These are phyloP conservation scores for Coranthus polyacanthus DNA, from an alignment of 2,797 vertebrate species.

Conservation along the genomic window DNA sequence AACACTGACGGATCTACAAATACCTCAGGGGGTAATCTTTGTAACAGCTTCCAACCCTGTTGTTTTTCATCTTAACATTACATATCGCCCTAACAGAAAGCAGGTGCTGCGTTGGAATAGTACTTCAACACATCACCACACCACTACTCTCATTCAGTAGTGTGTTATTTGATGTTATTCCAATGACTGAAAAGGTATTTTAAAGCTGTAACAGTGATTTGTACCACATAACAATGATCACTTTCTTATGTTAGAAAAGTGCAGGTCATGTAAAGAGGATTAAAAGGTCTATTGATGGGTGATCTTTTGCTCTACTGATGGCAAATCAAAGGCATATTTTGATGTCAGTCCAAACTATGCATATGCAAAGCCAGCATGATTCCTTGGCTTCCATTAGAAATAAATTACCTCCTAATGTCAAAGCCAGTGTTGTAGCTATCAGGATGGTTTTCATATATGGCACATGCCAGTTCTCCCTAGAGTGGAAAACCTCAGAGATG, in stretches of 20 bases:
- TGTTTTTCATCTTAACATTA: constrained; percentile 70
- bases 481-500: constrained; percentile 72
- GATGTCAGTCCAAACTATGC: constrained; percentile 51
- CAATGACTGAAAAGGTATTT: constrained; percentile 75
- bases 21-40: constrained; percentile 67
- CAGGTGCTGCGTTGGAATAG: constrained; percentile 76
- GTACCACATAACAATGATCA: constrained; percentile 57
- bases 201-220: constrained; percentile 76
- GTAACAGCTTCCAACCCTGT: constrained; percentile 72
- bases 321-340: constrained; percentile 66
- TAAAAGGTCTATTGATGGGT: constrained; percentile 49
- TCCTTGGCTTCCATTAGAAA: constrained; percentile 68
- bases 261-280: constrained; percentile 36
- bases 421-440: constrained; percentile 64
- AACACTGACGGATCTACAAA: constrained; percentile 70
- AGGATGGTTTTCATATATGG: constrained; percentile 70
- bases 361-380: constrained; percentile 39
- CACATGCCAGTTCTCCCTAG: constrained; percentile 76
- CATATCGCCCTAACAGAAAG: constrained; percentile 77
- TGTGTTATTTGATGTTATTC: constrained; percentile 80
- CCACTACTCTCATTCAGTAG: constrained; percentile 55
- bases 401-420: constrained; percentile 76
- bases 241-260: constrained; percentile 71
- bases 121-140: constrained; percentile 71
- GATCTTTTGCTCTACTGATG: constrained; percentile 37